Conservation (phyloP, 2,113 vertebrate species). For the Percopsis transmontana region DNA sequence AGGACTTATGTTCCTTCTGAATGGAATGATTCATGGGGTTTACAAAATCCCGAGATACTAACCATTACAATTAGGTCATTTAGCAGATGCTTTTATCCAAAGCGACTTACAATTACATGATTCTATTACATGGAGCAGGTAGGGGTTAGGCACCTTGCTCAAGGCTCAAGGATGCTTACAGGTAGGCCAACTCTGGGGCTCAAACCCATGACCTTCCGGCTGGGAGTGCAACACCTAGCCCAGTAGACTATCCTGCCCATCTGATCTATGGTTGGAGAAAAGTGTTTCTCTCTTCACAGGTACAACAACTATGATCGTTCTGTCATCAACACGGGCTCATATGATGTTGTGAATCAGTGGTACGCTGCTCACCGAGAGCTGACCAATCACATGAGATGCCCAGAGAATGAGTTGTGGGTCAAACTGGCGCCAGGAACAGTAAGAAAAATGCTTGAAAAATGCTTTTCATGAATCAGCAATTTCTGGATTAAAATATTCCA, state of each 20-base stretch:
- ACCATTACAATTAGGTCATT: too few species aligned
- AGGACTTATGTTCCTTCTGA: background rate
- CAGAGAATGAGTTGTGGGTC: constrained; percentile 92
- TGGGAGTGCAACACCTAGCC: too few species aligned
- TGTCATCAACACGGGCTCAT: constrained; percentile 85
- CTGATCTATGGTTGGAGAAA: background rate
- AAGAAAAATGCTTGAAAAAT: constrained; percentile 27
- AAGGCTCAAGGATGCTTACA: too few species aligned
- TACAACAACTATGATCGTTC: constrained; percentile 96
- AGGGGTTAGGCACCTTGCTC: too few species aligned
- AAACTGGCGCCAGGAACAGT: constrained; percentile 93
- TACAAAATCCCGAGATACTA: too few species aligned
- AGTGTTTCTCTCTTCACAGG: constrained; percentile 59
- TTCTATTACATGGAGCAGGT: too few species aligned
- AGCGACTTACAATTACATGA: too few species aligned
- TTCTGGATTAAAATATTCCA: background rate
- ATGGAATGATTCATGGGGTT: background rate
- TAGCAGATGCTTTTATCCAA: too few species aligned
- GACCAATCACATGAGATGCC: constrained; percentile 83
- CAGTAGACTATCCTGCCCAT: background rate
- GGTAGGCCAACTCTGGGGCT: too few species aligned
- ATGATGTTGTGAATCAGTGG: constrained; percentile 85
- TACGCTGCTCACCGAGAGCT: constrained; percentile 86
- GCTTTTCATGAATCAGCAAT: background rate
- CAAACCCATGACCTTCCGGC: too few species aligned